phyloP scores from a whole-genome alignment of 2,797 vertebrate species.

The Takifugu ocellatus region DNA sequence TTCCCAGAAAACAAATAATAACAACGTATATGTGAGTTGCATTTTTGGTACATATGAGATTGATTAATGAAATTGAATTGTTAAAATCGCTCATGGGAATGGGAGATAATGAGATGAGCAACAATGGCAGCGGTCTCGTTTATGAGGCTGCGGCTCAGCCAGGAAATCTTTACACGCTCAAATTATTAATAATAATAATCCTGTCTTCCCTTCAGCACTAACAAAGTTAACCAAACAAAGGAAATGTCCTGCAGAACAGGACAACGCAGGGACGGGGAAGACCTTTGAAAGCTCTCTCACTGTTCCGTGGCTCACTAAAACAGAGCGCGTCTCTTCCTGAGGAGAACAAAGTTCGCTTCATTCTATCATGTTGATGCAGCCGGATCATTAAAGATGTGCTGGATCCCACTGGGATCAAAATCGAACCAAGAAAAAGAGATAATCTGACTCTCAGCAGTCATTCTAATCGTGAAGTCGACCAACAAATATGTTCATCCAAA shows the following conservation, averaged over 20 bases:
- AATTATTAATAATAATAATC: too few species aligned
- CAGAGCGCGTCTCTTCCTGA: conserved; percentile 32
- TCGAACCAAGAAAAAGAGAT: not conserved
- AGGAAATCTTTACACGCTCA: too few species aligned
- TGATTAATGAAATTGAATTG: not conserved
- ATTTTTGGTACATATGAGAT: not conserved
- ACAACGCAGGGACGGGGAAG: not conserved
- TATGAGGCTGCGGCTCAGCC: too few species aligned
- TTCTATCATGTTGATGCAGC: conserved; percentile 26
- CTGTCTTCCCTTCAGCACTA: too few species aligned
- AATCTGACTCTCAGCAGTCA: not conserved
- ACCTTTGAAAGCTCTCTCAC: not conserved
- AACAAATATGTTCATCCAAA: not conserved
- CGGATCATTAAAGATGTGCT: conserved; percentile 46
- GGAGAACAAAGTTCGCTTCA: conserved; percentile 32
- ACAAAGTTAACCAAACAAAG: too few species aligned
- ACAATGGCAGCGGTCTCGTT: not conserved
- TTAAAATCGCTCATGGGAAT: too few species aligned
- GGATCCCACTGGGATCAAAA: conserved; percentile 37
- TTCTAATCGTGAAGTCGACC: conserved; percentile 37
- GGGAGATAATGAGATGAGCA: not conserved
- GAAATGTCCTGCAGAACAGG: too few species aligned
- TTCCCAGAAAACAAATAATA: conserved; percentile 7
- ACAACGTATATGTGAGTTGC: not conserved
- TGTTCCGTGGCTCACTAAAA: conserved; percentile 18